Evolutionary conservation across 2,888 invertebrate species (phyloP).

Genomic region (Drosophila falleni): DNA sequence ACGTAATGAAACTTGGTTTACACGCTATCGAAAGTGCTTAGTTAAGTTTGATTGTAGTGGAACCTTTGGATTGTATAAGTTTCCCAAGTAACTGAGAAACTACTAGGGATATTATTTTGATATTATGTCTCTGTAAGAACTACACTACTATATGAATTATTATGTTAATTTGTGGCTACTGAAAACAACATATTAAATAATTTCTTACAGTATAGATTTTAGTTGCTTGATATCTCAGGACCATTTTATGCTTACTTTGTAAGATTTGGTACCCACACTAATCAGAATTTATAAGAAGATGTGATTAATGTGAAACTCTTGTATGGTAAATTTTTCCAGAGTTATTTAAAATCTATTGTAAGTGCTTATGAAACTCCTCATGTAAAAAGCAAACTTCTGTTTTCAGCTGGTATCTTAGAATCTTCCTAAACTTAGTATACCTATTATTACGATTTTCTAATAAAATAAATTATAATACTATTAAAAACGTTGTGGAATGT

Average conservation of each 20-base stretch:
- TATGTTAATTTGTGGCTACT: background rate
- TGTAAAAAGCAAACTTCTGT: background rate
- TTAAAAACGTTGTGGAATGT: background rate
- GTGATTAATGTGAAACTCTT: background rate
- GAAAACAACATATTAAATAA: background rate
- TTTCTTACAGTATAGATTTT: background rate
- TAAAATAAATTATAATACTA: background rate
- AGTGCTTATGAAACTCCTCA: background rate
- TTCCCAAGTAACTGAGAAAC: background rate
- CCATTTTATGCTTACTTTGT: background rate
- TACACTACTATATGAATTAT: background rate
- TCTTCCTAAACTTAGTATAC: background rate
- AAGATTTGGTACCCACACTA: background rate
- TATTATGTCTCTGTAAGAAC: background rate
- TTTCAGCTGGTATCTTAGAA: background rate
- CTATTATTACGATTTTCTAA: background rate
- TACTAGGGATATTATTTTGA: background rate
- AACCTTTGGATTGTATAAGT: background rate
- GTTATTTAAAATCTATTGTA: background rate
- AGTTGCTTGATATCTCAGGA: background rate
- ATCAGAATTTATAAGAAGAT: background rate
- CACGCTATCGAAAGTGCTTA: background rate
- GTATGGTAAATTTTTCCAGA: background rate
- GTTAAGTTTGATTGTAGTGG: background rate
- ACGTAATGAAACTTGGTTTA: constrained; percentile 7